These are phyloP conservation scores for Arrhopalites spinosus DNA, from an alignment of 2,888 invertebrate genomes.

Conservation along the genomic window DNA sequence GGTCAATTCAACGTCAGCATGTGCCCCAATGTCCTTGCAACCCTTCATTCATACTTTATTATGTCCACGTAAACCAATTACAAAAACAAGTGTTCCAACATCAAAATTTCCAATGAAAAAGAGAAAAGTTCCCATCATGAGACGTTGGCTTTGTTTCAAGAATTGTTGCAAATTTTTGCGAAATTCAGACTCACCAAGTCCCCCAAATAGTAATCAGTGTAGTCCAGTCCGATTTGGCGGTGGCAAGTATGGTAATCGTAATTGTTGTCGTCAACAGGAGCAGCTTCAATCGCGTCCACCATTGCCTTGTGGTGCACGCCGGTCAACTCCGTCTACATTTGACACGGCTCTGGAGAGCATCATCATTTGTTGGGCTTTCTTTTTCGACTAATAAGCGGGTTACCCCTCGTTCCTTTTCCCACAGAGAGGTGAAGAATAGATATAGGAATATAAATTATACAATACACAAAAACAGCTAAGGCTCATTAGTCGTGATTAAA, in stretches of 20 bases:
- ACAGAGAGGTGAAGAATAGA: no score
- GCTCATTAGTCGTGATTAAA: background rate
- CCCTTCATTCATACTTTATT: constrained; percentile 8
- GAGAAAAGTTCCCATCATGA: background rate
- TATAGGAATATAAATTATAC: background rate
- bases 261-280: background rate
- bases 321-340: constrained; percentile 18
- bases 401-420: no score
- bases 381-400: constrained; percentile 34
- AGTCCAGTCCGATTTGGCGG: constrained; percentile 12
- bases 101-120: constrained; percentile 8
- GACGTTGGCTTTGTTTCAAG: constrained; percentile 19
- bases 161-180: constrained; percentile 19
- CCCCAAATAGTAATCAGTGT: constrained; percentile 12
- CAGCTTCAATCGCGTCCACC: background rate
- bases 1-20: background rate
- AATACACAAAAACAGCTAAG: background rate
- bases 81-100: background rate
- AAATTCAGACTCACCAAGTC: constrained; percentile 23
- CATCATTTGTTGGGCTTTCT: constrained; percentile 37
- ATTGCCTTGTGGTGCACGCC: constrained; percentile 11
- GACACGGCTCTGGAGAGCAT: constrained; percentile 7
- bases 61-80: constrained; percentile 4
- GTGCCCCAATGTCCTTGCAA: constrained; percentile 1
- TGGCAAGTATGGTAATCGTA: background rate